Conservation (phyloP, 2,113 vertebrate species). For the Coptodon rendalli region DNA sequence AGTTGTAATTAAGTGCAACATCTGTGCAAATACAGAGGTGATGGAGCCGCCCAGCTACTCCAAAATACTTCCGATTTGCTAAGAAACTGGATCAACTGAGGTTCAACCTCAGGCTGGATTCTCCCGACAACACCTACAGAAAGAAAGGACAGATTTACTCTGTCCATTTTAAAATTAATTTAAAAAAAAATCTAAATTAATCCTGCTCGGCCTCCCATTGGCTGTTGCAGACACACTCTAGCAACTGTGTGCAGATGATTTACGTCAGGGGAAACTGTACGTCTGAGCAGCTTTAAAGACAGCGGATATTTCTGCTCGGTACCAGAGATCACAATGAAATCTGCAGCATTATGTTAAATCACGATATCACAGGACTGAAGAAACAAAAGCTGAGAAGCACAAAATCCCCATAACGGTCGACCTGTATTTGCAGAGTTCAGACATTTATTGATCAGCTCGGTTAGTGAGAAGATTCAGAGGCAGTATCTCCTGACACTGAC, state of each 20-base stretch:
- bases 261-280: neutral
- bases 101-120: neutral
- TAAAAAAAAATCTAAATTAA: accelerated
- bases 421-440: neutral
- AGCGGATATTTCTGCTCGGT: neutral
- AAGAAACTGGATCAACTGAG: neutral
- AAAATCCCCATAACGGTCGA: neutral
- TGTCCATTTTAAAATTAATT: neutral
- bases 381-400: neutral
- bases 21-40: neutral
- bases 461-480: neutral
- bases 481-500: neutral
- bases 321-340: neutral
- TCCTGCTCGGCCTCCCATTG: neutral
- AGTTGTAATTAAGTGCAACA: neutral
- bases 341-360: neutral
- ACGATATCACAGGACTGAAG: neutral
- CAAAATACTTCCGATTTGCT: neutral
- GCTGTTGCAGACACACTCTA: neutral
- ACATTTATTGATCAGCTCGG: neutral
- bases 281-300: neutral
- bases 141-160: neutral
- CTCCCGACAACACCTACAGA: neutral
- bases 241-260: neutral
- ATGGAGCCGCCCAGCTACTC: neutral